Percentiles rank a stretch among this genome's conserved stretches.
Conservation (phyloP, 2,113 vertebrate genomes). For the Pterocles burchelli region DNA sequence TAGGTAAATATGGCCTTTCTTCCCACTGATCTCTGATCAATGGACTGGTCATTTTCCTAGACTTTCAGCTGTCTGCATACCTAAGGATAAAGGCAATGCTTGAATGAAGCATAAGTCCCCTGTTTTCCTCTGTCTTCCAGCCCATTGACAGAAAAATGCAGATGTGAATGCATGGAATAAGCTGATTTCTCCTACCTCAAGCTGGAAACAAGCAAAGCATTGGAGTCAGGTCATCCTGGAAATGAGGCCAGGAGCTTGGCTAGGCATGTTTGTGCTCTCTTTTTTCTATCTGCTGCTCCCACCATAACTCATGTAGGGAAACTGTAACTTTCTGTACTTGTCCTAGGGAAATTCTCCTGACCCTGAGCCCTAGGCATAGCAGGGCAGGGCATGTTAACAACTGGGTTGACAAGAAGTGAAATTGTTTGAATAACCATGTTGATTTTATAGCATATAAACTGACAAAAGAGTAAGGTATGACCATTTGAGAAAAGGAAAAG, state of each 20-base stretch:
- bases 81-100: not conserved
- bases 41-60: not conserved
- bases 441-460: not conserved
- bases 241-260: not conserved
- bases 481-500: not conserved
- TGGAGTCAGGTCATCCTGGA: not conserved
- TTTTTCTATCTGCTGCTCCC: not conserved
- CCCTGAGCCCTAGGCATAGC: not conserved
- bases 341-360: not conserved
- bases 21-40: not conserved
- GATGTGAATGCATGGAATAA: not conserved
- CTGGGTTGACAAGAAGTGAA: not conserved
- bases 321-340: not conserved
- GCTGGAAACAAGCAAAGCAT: not conserved
- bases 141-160: not conserved
- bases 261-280: not conserved
- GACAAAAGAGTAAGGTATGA: not conserved
- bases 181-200: not conserved
- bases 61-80: not conserved
- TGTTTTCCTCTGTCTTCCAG: not conserved
- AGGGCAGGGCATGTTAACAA: not conserved
- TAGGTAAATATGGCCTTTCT: not conserved
- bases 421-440: not conserved
- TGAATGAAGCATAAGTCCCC: not conserved
- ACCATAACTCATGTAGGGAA: accelerated